Base-by-base conservation (phyloP, 2,888 invertebrate genomes). In the Anoplius nigerrimus region DNA sequence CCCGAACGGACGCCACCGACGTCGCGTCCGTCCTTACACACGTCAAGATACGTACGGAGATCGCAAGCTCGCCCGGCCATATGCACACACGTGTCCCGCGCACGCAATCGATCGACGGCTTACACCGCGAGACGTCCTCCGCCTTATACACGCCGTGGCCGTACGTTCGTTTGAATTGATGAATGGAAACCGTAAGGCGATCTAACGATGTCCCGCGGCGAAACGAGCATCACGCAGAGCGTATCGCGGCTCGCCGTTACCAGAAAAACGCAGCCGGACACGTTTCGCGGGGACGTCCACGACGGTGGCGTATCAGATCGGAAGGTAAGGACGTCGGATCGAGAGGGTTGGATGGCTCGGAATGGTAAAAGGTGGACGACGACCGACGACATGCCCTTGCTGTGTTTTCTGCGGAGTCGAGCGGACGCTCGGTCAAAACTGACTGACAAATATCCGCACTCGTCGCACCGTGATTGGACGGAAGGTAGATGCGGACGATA, bases 131-230 rank as follows among this genome's bases (percentile, higher is more conserved):
- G 13, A 48, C 48, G 48, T 48, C 34, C 34, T 3, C 34, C 34
- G 2, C 34, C 34, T 34, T 48, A 48, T 48, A 8, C 13, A 18
- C 48, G 16, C 48, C 48, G 48, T n/a, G 34, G 34, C 34, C 34
- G 34, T 11, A 34, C 27, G 27, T 34, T 62, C 57, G 51, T 72
- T 71, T 52, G 54, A 64, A 59, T 67, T 71, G 71, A 71, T 64
- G 55, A 67, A 71, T 67, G 64, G 64, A 71, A 67, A 71, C 61
- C 54, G 56, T 48, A 27, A 53, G 53, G 18, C 61, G 61, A 53
- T 42, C 43, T 53, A 53, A 61, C 57, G 62, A 72, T 54, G 66
- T 57, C 60, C 60, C 20, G 18, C 5, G 8, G 20, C 57, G 27
- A 61, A 43, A 61, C 52, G 43, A 56, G 21, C 15, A 2, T 48